Conservation (phyloP, 2,113 vertebrate species). For the Lonchura striata region DNA sequence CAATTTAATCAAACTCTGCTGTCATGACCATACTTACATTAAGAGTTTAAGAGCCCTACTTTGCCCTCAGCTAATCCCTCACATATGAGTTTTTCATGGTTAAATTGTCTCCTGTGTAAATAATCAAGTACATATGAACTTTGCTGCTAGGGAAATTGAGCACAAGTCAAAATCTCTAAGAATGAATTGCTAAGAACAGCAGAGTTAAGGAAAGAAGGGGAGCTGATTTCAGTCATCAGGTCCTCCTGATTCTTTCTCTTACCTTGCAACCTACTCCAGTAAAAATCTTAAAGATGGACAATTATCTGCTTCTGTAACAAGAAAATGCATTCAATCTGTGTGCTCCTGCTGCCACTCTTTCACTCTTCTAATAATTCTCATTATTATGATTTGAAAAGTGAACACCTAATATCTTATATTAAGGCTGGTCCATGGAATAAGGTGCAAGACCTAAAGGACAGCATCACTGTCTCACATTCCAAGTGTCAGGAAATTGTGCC, state of each 20-base stretch:
- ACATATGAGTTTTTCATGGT: slow-evolving; percentile 31
- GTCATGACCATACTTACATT: slow-evolving; percentile 5
- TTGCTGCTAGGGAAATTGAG: slow-evolving; percentile 24
- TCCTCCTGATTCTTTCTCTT: background rate
- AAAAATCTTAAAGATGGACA: background rate
- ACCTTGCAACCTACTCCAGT: background rate
- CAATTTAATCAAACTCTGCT: slow-evolving; percentile 46
- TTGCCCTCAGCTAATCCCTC: slow-evolving; percentile 49
- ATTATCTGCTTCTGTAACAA: background rate
- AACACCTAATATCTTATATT: background rate
- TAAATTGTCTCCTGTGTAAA: slow-evolving; percentile 44
- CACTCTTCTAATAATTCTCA: background rate
- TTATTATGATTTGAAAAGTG: background rate
- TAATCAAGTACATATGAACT: slow-evolving; percentile 59
- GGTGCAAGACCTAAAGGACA: background rate
- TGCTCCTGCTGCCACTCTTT: background rate
- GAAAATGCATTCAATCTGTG: background rate
- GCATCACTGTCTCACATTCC: background rate
- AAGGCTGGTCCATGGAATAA: background rate
- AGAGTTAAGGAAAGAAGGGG: background rate
- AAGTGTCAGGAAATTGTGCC: background rate
- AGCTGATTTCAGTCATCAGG: background rate
- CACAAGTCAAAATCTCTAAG: background rate
- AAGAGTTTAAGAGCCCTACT: slow-evolving; percentile 28
- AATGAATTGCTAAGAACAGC: background rate